phyloP scores from a whole-genome alignment of 2,797 vertebrate genomes.

The Pristis pectinata region DNA sequence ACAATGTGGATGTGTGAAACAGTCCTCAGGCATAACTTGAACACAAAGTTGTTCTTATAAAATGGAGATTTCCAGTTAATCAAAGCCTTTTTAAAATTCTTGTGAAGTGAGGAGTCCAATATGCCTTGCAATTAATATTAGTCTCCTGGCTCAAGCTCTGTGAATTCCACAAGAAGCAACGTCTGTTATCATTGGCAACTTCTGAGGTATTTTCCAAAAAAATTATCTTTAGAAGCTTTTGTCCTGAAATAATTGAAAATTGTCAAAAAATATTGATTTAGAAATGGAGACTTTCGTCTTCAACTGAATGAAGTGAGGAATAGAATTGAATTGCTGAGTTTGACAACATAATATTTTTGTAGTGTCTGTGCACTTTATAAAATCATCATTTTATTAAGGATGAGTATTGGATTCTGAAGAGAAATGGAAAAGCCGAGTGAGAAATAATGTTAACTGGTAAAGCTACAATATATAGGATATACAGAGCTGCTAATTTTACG shows the following conservation, averaged over 20 bases:
- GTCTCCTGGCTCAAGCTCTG: not conserved
- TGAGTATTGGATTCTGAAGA: not conserved
- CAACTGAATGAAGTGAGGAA: not conserved
- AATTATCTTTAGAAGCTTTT: slow-evolving; percentile 30
- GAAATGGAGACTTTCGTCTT: slow-evolving; percentile 27
- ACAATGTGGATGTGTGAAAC: not conserved
- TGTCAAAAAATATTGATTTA: slow-evolving; percentile 25
- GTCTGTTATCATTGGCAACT: slow-evolving; percentile 33
- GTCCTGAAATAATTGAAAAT: slow-evolving; percentile 27
- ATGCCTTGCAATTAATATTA: slow-evolving; percentile 25
- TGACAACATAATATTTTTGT: slow-evolving; percentile 30
- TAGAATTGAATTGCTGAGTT: not conserved
- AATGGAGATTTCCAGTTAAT: slow-evolving; percentile 21
- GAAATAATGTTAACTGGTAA: not conserved
- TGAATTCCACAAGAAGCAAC: slow-evolving; percentile 25
- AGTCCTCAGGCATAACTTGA: not conserved
- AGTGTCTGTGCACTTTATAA: slow-evolving; percentile 12
- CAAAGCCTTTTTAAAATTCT: slow-evolving; percentile 16
- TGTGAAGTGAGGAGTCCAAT: slow-evolving; percentile 25
- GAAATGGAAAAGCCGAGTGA: not conserved
- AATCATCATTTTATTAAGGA: slow-evolving; percentile 29
- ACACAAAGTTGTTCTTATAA: not conserved
- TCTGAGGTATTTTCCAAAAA: slow-evolving; percentile 34
- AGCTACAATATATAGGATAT: not conserved
- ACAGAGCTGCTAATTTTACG: not conserved